Evolutionary conservation across 2,113 vertebrate species (phyloP).

Genomic region (Connochaetes taurinus): DNA sequence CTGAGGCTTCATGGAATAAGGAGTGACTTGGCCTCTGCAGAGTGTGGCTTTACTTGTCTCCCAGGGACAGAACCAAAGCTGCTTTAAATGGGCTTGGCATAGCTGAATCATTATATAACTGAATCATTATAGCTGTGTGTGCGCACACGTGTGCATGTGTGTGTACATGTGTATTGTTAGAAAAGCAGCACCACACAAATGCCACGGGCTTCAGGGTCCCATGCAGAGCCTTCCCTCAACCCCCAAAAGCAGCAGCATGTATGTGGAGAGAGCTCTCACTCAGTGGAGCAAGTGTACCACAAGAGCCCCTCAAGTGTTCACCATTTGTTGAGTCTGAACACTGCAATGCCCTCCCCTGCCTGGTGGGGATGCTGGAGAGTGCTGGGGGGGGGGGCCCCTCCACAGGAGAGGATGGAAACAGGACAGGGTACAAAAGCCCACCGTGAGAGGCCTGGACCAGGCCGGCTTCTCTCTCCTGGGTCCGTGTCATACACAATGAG

Average conservation of each 20-base stretch:
- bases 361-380: neutral
- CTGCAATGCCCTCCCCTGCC: too few relatives aligned
- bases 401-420: neutral
- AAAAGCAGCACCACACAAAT: neutral
- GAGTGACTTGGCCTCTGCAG: neutral
- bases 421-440: neutral
- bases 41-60: neutral
- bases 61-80: neutral
- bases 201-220: neutral
- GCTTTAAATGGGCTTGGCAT: neutral
- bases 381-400: too few relatives aligned
- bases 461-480: neutral
- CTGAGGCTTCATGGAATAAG: neutral
- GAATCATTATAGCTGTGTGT: neutral
- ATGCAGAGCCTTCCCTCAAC: neutral
- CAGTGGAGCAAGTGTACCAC: neutral
- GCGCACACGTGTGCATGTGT: accelerated
- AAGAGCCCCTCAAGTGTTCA: neutral
- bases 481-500: accelerated
- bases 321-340: neutral
- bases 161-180: neutral
- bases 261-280: neutral
- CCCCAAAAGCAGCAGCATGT: neutral
- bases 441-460: accelerated
- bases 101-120: neutral